phyloP scores from a whole-genome alignment of 1,140 invertebrate species.

The Brachionus koreanus region DNA sequence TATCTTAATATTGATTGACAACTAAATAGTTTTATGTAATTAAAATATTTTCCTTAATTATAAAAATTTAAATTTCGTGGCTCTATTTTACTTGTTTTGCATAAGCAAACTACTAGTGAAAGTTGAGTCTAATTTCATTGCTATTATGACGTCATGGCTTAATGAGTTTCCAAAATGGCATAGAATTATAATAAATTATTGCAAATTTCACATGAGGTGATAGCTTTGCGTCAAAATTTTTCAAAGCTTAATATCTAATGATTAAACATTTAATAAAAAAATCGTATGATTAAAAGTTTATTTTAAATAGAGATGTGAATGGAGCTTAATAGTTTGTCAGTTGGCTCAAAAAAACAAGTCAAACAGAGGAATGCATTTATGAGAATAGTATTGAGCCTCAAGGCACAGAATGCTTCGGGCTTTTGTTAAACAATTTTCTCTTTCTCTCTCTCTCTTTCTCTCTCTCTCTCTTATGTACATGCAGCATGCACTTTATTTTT shows the following conservation, averaged over 20 bases:
- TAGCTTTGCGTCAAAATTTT: background rate
- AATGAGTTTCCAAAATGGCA: background rate
- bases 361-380: background rate
- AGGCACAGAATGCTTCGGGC: background rate
- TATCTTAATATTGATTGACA: background rate
- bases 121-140: background rate
- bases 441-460: no score
- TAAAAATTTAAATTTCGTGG: background rate
- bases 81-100: background rate
- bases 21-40: background rate
- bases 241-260: background rate
- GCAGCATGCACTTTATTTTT: background rate
- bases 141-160: background rate
- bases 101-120: background rate
- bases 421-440: background rate
- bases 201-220: background rate
- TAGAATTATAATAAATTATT: background rate
- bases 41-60: background rate
- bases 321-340: background rate
- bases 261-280: background rate
- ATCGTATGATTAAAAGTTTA: background rate
- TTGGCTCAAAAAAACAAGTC: background rate
- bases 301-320: background rate
- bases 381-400: background rate
- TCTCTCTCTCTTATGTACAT: no score